Evolutionary conservation across 2,113 vertebrate genomes (phyloP), one percentile per base, ranked within the genome.

Genomic region (Collichthys lucidus): DNA sequence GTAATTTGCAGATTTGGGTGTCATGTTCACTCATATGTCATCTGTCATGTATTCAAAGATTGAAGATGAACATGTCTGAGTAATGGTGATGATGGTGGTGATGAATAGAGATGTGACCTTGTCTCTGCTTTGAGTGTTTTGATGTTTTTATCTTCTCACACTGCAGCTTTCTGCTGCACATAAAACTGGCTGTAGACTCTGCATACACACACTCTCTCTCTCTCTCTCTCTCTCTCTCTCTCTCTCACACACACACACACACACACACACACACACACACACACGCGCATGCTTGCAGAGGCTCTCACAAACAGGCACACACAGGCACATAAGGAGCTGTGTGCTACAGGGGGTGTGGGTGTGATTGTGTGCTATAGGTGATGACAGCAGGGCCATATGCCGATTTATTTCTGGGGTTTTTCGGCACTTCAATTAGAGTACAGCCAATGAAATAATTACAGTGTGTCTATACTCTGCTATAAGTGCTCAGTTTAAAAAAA

Each of bases 301-400:
- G 64, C 50, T 19, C 52, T n/a, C 12, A 70, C 62, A 69, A 55
- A 68, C 31, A 60, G 14, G 6, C 55, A 50, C 67, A 76, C 53
- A 7, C n/a, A 7, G 16, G 46, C 65, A 20, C 87, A 88, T 62
- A 80, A 70, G 80, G 88, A 81, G 74, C 68, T 65, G 68, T 69
- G 68, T 72, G 75, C 77, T 79, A 44, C 82, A 75, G 67, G 46
- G 82, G 72, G 83, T 40, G 86, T 85, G 90, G 88, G 85, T 91
- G 89, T 91, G 89, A 88, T 88, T 85, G 74, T 79, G 83, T 83
- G 75, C 88, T 89, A 88, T 91, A 89, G 91, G 89, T 86, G 89
- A 87, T 86, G 85, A 90, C 87, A 89, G 88, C 86, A 75, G 70
- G 61, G 75, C 90, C 91, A 93, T 92, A 92, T 93, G 92, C 74